These are phyloP conservation scores for Petrocephalus zakoni DNA, from an alignment of 2,113 vertebrate genomes.

Conservation along the genomic window DNA sequence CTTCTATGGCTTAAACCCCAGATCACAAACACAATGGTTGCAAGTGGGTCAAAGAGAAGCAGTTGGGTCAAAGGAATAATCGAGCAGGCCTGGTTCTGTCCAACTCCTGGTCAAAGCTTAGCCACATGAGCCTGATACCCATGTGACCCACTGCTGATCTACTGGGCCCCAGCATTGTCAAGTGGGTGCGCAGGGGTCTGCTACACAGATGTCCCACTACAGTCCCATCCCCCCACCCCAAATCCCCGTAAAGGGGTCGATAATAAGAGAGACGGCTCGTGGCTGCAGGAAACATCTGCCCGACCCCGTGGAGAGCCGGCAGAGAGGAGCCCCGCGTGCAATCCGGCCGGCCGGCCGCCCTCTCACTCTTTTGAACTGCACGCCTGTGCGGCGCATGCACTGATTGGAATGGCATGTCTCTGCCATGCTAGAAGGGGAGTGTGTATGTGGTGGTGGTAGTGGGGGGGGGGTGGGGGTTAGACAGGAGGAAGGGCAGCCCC, in stretches of 20 bases:
- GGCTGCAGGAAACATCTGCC: constrained; percentile 57
- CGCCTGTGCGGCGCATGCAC: constrained; percentile 48
- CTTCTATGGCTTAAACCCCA: background rate
- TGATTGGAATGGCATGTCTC: constrained; percentile 64
- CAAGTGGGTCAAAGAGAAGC: background rate
- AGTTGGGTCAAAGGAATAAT: background rate
- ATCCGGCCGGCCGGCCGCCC: constrained; percentile 36
- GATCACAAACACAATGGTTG: background rate
- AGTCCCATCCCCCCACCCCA: constrained; percentile 28
- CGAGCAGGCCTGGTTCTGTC: background rate
- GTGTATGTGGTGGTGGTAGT: background rate
- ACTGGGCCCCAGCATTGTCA: constrained; percentile 7
- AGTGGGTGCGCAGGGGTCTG: constrained; percentile 33
- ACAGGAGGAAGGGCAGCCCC: constrained; percentile 46
- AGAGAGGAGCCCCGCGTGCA: constrained; percentile 41
- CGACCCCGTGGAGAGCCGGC: constrained; percentile 34
- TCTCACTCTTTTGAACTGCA: constrained; percentile 59
- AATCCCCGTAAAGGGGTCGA: constrained; percentile 31
- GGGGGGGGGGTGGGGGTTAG: background rate
- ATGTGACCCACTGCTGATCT: background rate
- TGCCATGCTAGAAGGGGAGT: constrained; percentile 46
- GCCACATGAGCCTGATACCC: background rate
- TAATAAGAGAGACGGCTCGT: constrained; percentile 45
- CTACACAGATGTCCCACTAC: constrained; percentile 37
- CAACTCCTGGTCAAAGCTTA: background rate